Evolutionary conservation across 2,113 vertebrate species (phyloP).

Genomic region (Percina caprodes): DNA sequence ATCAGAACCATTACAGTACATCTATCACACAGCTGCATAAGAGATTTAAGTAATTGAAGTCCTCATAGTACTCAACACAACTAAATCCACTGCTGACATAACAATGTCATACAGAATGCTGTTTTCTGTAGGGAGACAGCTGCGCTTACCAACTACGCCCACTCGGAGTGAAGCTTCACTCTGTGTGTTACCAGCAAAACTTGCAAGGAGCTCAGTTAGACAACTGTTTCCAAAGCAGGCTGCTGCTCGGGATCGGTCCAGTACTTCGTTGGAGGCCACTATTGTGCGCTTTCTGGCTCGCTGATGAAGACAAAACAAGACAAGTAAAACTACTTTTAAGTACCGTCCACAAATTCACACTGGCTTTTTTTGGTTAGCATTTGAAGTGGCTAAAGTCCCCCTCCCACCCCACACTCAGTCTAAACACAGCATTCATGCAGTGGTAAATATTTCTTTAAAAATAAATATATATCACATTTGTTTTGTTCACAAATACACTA

Average conservation of each 20-base stretch:
- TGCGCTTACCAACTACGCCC: constrained; percentile 89
- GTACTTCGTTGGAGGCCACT: constrained; percentile 51
- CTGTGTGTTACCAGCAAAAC: constrained; percentile 65
- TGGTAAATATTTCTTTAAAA: too few relatives aligned
- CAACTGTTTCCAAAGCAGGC: constrained; percentile 81
- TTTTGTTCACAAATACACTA: constrained; percentile 68
- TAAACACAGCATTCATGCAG: neutral
- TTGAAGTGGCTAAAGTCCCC: neutral
- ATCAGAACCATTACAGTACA: neutral
- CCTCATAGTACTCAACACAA: neutral
- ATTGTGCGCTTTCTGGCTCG: constrained; percentile 77
- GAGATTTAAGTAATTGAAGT: neutral
- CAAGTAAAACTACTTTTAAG: neutral
- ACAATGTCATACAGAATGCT: neutral
- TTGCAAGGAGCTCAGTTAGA: constrained; percentile 86
- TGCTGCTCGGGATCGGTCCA: constrained; percentile 78
- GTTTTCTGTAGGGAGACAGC: neutral
- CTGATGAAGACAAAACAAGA: constrained; percentile 63
- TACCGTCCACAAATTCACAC: neutral
- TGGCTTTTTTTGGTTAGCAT: neutral
- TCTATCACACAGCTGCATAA: neutral
- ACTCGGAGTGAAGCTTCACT: constrained; percentile 84
- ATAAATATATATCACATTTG: too few relatives aligned
- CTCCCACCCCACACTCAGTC: neutral
- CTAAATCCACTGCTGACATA: neutral